Evolutionary conservation across 1,140 invertebrate species (phyloP).

Genomic region (Zaprionus camerounensis): DNA sequence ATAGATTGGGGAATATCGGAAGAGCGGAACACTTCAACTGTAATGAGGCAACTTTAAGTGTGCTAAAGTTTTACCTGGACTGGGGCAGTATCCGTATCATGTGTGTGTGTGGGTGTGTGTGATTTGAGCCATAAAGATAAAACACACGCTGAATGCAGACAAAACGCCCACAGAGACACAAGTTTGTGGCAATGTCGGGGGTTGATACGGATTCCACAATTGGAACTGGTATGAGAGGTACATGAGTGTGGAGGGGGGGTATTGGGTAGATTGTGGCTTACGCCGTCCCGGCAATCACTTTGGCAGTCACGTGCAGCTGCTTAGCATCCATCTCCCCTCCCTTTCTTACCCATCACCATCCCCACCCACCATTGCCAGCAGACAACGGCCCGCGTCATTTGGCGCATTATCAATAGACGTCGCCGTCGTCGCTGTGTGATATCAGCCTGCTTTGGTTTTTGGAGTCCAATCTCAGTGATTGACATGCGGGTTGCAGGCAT

Average conservation of each 20-base stretch:
- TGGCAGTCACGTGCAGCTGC: constrained; percentile 78
- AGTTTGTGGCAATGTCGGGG: constrained; percentile 26
- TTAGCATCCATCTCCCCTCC: constrained; percentile 67
- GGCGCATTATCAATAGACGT: constrained; percentile 61
- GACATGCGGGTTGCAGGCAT: constrained; percentile 69
- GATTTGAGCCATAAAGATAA: constrained; percentile 76
- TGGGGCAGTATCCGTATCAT: constrained; percentile 12
- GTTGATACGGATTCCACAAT: constrained; percentile 38
- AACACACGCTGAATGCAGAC: constrained; percentile 45
- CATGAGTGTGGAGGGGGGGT: constrained; percentile 8
- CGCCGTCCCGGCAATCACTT: constrained; percentile 43
- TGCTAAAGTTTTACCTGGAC: constrained; percentile 59
- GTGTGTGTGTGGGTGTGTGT: constrained; percentile 51
- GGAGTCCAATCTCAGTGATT: constrained; percentile 72
- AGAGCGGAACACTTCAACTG: constrained; percentile 55
- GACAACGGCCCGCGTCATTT: constrained; percentile 58
- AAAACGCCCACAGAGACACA: constrained; percentile 48
- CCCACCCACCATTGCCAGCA: constrained; percentile 30
- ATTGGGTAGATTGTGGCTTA: constrained; percentile 22
- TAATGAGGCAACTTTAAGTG: constrained; percentile 72
- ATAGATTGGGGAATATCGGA: constrained; percentile 21
- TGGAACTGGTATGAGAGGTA: constrained; percentile 5
- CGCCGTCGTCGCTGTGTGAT: constrained; percentile 36
- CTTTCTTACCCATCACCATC: constrained; percentile 32
- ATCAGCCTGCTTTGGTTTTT: constrained; percentile 43